Percentiles rank a stretch among this genome's conserved stretches.
Conservation (phyloP, 2,113 vertebrate genomes). For the Desmodus rotundus region DNA sequence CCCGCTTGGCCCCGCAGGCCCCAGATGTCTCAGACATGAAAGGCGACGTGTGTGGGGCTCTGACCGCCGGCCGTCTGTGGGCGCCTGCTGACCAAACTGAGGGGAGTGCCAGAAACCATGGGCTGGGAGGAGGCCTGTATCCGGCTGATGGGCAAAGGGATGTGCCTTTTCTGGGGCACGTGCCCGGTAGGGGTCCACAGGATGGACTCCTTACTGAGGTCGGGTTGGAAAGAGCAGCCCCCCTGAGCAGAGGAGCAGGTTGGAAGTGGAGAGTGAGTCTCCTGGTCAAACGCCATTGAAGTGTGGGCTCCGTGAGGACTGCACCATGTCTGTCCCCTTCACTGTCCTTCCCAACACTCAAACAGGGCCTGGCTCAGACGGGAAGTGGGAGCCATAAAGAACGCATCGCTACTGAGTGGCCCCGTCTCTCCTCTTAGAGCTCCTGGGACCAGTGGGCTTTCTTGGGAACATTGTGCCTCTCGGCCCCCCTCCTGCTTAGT, state of each 20-base stretch:
- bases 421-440: not conserved
- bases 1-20: not conserved
- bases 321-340: rapidly evolving
- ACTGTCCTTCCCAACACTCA: not conserved
- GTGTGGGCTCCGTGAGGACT: not conserved
- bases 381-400: not conserved
- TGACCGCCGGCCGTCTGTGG: not conserved
- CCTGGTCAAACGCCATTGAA: not conserved
- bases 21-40: not conserved
- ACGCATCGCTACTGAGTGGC: not conserved
- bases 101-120: not conserved
- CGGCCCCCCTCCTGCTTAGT: not conserved
- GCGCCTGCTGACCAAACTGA: not conserved
- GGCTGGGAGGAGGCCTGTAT: not conserved
- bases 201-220: not conserved
- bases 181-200: not conserved
- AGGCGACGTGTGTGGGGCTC: not conserved
- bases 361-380: not conserved
- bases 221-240: not conserved
- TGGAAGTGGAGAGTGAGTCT: not conserved
- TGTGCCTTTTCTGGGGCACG: not conserved
- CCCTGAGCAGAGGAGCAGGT: not conserved
- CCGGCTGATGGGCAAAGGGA: not conserved
- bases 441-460: not conserved
- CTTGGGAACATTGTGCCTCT: not conserved